phyloP scores from a whole-genome alignment of 1,140 invertebrate genomes.

The Bombus polaris region DNA sequence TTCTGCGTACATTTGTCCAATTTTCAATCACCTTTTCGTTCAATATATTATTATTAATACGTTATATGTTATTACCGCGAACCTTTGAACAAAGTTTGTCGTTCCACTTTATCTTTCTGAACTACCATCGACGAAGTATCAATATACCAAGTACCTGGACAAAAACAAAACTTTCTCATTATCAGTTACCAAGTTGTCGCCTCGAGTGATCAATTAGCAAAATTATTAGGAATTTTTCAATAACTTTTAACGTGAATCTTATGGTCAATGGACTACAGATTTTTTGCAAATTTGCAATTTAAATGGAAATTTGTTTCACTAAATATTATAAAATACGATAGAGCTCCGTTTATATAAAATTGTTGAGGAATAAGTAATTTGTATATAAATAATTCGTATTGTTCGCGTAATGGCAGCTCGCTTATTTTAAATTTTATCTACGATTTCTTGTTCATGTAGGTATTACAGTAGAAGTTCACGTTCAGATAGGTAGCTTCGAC shows the following conservation, averaged over 20 bases:
- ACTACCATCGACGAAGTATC: not conserved
- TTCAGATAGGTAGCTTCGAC: no score
- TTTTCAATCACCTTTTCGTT: not conserved
- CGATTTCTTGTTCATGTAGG: not conserved
- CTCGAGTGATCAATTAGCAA: not conserved
- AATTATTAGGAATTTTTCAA: not conserved
- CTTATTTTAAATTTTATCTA: not conserved
- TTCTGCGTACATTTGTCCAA: fast-evolving
- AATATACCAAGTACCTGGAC: not conserved
- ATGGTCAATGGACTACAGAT: no score
- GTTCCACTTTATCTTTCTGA: not conserved
- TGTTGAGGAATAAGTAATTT: not conserved
- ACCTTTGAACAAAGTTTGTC: not conserved
- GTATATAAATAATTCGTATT: not conserved
- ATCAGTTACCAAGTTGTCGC: not conserved
- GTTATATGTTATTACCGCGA: not conserved
- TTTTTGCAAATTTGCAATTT: not conserved
- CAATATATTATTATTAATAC: no score
- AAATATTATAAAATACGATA: not conserved
- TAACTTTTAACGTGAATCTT: no score
- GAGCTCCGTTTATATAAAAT: not conserved
- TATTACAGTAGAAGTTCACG: not conserved
- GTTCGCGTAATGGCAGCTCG: not conserved
- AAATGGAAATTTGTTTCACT: not conserved
- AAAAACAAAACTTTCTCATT: not conserved